Conservation (phyloP, 1,140 invertebrate genomes). For the Cardiocondyla obscurior region DNA sequence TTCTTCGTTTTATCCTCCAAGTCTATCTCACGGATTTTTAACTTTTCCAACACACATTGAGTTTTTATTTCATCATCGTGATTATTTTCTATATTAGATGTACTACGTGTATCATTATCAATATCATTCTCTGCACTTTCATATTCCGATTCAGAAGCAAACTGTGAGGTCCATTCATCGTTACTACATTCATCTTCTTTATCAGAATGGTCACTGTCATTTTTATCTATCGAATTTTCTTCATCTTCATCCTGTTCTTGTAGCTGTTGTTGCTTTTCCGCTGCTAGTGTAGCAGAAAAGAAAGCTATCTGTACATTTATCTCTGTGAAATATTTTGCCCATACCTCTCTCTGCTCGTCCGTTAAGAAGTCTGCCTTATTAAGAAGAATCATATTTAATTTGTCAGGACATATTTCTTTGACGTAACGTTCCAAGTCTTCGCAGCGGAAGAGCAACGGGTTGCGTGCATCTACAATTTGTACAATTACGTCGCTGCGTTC, state of each 20-base stretch:
- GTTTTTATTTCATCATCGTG: not conserved
- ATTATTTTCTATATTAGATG: not conserved
- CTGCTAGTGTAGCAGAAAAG: conserved; percentile 90
- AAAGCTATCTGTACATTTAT: conserved; percentile 89
- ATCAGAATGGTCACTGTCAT: not conserved
- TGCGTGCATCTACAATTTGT: conserved; percentile 98
- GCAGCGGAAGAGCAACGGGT: conserved; percentile 97
- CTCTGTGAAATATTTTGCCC: conserved; percentile 94
- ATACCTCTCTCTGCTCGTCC: conserved; percentile 90
- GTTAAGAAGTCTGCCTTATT: conserved; percentile 99
- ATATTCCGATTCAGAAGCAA: conserved; percentile 72
- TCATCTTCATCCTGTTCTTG: conserved; percentile 66
- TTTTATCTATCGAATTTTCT: conserved; percentile 70
- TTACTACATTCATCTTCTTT: conserved; percentile 56
- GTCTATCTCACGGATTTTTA: not conserved
- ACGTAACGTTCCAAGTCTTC: conserved; percentile 98
- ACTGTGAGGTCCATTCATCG: conserved; percentile 69
- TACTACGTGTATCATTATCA: not conserved
- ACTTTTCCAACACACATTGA: not conserved
- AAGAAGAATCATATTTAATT: conserved; percentile 93
- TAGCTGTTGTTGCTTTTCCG: conserved; percentile 81
- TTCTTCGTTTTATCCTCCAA: not conserved
- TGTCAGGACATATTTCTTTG: conserved; percentile 90
- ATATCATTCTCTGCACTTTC: conserved; percentile 80
- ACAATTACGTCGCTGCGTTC: conserved; percentile 98